phyloP scores from a whole-genome alignment of 2,113 vertebrate genomes.

The Notarius lentiginosus region DNA sequence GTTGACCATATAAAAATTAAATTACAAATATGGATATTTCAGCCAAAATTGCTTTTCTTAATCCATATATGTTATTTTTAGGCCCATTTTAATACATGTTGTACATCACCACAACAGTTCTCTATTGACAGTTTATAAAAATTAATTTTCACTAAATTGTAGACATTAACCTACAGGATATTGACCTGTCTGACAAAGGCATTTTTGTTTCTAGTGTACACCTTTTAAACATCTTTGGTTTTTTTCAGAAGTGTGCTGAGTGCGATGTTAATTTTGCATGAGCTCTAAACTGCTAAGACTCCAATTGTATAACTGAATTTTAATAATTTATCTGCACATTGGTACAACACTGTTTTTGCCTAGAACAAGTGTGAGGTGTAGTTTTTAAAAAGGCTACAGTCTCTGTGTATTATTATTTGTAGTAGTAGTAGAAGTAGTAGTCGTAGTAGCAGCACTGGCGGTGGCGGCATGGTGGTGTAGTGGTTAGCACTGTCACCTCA shows the following conservation, averaged over 20 bases:
- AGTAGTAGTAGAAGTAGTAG: neutral
- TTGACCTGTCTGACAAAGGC: too few relatives aligned
- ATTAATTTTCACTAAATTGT: neutral
- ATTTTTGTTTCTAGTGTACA: neutral
- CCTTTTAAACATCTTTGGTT: too few relatives aligned
- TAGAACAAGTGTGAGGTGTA: neutral
- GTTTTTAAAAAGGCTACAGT: neutral
- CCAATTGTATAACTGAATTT: neutral
- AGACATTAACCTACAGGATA: neutral
- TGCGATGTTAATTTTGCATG: slow-evolving; percentile 10
- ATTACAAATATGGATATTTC: neutral
- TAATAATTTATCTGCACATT: neutral
- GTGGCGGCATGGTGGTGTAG: too few relatives aligned
- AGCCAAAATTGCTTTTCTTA: neutral
- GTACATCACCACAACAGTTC: neutral
- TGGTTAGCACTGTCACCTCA: too few relatives aligned
- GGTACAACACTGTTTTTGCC: neutral
- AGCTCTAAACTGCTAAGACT: neutral
- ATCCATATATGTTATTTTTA: neutral
- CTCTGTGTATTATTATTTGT: neutral
- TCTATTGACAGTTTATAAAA: neutral
- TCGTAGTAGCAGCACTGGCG: too few relatives aligned
- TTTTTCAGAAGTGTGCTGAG: neutral
- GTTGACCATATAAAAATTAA: neutral
- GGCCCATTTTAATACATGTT: neutral